Percentiles rank a stretch among this genome's conserved stretches.
Conservation (phyloP, 1,140 invertebrate genomes). For the Phymorhynchus buccinoides region DNA sequence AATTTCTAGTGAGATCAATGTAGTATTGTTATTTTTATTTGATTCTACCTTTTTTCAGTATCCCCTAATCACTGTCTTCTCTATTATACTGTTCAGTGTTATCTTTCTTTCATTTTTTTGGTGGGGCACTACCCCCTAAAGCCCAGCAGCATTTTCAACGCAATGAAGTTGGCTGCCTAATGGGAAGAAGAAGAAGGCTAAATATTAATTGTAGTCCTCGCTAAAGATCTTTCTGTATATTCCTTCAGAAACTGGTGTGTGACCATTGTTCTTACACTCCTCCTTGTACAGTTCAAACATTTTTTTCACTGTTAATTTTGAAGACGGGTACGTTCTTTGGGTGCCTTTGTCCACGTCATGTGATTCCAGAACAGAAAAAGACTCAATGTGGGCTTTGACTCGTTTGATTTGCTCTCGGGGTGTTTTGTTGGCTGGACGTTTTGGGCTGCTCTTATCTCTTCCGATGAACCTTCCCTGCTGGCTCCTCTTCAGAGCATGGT, state of each 20-base stretch:
- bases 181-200: no score
- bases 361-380: neutral
- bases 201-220: no score
- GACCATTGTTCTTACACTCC: neutral
- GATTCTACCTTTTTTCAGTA: no score
- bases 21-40: no score
- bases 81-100: no score
- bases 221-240: no score
- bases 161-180: no score
- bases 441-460: neutral
- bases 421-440: neutral
- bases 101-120: no score
- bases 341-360: neutral
- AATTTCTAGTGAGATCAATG: no score
- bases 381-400: neutral
- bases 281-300: neutral
- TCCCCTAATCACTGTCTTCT: no score
- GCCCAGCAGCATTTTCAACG: no score
- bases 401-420: neutral
- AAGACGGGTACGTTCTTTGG: neutral
- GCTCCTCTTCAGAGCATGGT: constrained; percentile 4
- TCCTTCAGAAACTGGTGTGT: neutral
- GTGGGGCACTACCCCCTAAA: no score
- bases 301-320: neutral
- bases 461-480: neutral